Evolutionary conservation across 2,888 invertebrate genomes (phyloP), one percentile per base, ranked within the genome.

Genomic region (Pristionchus maxplancki): DNA sequence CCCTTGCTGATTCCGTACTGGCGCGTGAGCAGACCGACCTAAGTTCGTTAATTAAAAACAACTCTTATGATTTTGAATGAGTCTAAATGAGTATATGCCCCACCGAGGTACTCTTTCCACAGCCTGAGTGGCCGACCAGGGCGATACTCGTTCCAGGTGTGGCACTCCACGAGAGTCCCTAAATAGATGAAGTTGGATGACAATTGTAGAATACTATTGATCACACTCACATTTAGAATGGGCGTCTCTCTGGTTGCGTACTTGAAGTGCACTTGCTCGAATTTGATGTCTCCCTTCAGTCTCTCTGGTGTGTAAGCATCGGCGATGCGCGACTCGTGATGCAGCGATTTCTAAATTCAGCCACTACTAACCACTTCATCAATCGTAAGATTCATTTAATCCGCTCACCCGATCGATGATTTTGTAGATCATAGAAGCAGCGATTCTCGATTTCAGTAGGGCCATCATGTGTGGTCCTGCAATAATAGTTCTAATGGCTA

Each of bases 51-150:
- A 20, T 58, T 58, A 58, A 58, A 20, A 24, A n/a, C 58, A n/a
- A n/a, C 9, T 58, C 58, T 58, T 24, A 24, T 6, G 24, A 58
- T 20, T 2, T 50, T 58, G n/a, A n/a, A 58, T 0, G 0, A n/a
- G 24, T 50, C 20, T 15, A 58, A 58, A 53, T n/a, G n/a, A n/a
- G n/a, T n/a, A n/a, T n/a, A n/a, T n/a, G n/a, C n/a, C n/a, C 24
- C 17, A 87, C 86, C 62, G 86, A 71, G 3, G 86, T 87, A 24
- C 86, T 87, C 71, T 87, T 87, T 48, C 86, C 86, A 37, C 86
- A 71, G 1, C 86, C 86, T 1, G 86, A 87, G 20, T 87, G 86
- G 11, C 86, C 86, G 11, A 87, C 86, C 13, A 87, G n/a, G 0
- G 86, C 86, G 24, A 87, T 58, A 34, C 86, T 71, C 86, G n/a